These are phyloP conservation scores for Pangasius djambal DNA, from an alignment of 2,797 vertebrate genomes.

Conservation along the genomic window DNA sequence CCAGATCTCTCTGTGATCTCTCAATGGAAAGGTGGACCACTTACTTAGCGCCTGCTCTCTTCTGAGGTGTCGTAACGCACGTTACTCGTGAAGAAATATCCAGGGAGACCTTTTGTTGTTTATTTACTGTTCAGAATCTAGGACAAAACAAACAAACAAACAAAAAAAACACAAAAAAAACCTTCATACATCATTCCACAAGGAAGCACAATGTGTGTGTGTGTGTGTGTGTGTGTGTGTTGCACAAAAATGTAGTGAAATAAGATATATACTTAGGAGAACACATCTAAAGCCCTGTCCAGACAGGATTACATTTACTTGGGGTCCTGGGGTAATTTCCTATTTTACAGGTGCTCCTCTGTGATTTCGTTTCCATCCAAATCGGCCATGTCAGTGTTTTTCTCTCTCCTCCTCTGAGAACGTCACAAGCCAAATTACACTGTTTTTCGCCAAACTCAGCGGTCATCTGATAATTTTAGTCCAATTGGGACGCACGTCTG, in stretches of 20 bases:
- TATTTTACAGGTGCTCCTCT: neutral
- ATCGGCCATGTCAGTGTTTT: neutral
- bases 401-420: neutral
- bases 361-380: neutral
- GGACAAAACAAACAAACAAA: slow-evolving; percentile 38
- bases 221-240: too few relatives aligned
- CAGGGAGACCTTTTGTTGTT: slow-evolving; percentile 32
- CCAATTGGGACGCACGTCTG: neutral
- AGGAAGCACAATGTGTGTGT: neutral
- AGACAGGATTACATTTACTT: neutral
- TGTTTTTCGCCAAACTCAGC: too few relatives aligned
- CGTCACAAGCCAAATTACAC: neutral
- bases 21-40: neutral
- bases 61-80: slow-evolving; percentile 54
- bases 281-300: neutral
- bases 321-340: neutral
- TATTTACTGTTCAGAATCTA: slow-evolving; percentile 56
- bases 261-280: neutral
- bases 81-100: slow-evolving; percentile 49
- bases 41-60: slow-evolving; percentile 62
- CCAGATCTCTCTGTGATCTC: neutral
- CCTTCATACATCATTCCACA: too few relatives aligned
- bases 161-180: slow-evolving; percentile 31
- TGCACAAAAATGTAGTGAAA: neutral
- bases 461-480: neutral